phyloP scores from a whole-genome alignment of 2,113 vertebrate genomes.

The Rhynchomys soricoides region DNA sequence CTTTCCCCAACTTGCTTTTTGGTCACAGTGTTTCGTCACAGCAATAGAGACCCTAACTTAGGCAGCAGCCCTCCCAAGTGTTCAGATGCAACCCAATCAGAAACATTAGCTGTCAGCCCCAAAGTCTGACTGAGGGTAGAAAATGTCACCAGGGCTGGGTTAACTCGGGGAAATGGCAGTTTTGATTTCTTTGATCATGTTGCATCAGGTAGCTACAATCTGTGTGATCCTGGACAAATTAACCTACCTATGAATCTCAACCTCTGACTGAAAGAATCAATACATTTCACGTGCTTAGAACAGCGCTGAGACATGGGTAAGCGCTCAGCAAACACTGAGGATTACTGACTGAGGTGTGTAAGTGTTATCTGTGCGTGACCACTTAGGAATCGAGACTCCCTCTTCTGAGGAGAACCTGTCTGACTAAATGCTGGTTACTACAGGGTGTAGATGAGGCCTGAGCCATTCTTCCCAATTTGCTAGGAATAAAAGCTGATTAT shows the following conservation, averaged over 20 bases:
- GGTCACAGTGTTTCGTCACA: not conserved
- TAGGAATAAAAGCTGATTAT: not conserved
- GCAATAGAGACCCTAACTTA: not conserved
- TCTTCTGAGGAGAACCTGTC: not conserved
- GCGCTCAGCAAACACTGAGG: not conserved
- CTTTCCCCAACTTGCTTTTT: not conserved
- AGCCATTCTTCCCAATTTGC: not conserved
- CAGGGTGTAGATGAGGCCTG: not conserved
- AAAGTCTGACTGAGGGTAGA: constrained; percentile 1
- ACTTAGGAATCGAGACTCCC: not conserved
- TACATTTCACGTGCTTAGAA: not conserved
- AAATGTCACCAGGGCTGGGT: not conserved
- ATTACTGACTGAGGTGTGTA: not conserved
- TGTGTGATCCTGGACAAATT: not conserved
- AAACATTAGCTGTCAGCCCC: not conserved
- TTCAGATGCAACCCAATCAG: not conserved
- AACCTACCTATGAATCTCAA: not conserved
- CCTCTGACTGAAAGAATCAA: not conserved
- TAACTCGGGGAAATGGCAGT: not conserved
- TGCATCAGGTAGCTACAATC: constrained; percentile 4
- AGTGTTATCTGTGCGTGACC: not conserved
- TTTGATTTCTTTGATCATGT: constrained; percentile 11
- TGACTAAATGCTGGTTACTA: not conserved
- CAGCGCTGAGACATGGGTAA: not conserved
- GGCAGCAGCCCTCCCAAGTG: not conserved